Conservation (phyloP, 2,113 vertebrate genomes). For the Eurystomus gularis region DNA sequence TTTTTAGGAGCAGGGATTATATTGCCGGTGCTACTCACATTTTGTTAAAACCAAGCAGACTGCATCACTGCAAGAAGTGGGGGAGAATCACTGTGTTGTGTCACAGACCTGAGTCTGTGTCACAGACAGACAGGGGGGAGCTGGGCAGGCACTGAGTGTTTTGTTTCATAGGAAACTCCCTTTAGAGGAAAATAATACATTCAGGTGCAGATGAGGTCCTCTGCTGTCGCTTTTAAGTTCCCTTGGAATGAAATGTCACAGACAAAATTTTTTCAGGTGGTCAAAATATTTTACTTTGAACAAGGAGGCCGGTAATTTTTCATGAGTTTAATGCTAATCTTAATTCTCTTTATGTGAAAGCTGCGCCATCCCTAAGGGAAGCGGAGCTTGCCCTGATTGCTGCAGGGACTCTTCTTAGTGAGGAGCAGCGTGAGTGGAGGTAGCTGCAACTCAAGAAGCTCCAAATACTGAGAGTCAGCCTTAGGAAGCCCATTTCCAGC, state of each 20-base stretch:
- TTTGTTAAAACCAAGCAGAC: not conserved
- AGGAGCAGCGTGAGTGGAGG: rapidly evolving
- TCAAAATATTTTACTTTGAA: not conserved
- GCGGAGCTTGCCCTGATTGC: not conserved
- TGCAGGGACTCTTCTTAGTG: not conserved
- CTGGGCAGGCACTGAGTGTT: not conserved
- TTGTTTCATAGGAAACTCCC: not conserved
- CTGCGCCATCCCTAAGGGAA: not conserved
- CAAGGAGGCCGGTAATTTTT: not conserved
- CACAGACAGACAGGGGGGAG: not conserved
- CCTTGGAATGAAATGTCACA: not conserved
- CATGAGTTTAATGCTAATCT: not conserved
- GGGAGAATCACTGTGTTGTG: not conserved
- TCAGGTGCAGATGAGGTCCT: not conserved
- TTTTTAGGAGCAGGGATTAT: not conserved
- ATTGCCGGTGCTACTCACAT: not conserved
- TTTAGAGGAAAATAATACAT: not conserved
- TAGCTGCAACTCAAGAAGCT: not conserved
- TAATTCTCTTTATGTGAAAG: not conserved
- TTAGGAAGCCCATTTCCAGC: not conserved
- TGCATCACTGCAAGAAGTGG: not conserved
- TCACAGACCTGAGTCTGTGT: not conserved
- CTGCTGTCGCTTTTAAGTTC: not conserved
- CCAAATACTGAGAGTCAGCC: not conserved
- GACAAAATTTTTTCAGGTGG: not conserved